A percentile compares a stretch with the other conserved stretches of the same genome.
Conservation (phyloP, 2,888 invertebrate species). For the Heliconius charithonia region DNA sequence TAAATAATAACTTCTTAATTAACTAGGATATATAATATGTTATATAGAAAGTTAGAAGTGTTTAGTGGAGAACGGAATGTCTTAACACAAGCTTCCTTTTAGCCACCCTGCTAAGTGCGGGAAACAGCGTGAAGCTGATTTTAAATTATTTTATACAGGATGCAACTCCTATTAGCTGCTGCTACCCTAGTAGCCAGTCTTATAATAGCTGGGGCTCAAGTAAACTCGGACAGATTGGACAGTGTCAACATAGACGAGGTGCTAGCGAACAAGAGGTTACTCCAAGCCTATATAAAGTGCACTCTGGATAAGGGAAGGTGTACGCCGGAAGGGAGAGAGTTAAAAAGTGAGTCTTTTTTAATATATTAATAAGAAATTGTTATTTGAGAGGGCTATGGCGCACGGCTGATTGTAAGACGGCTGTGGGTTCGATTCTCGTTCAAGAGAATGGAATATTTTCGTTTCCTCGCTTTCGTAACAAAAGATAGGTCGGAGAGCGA, state of each 20-base stretch:
- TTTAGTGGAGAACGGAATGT: no score
- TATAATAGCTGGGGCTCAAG: conserved; percentile 48
- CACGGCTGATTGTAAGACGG: not conserved
- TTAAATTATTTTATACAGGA: conserved; percentile 50
- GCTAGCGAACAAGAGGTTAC: conserved; percentile 85
- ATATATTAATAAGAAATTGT: not conserved
- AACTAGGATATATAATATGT: conserved; percentile 53
- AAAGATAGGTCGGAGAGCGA: not conserved
- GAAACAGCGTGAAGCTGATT: no score
- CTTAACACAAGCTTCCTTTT: no score
- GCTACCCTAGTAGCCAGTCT: conserved; percentile 51
- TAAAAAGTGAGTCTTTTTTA: conserved; percentile 84
- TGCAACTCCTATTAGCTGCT: conserved; percentile 57
- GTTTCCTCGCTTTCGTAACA: not conserved
- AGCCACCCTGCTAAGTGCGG: no score
- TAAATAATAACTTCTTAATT: not conserved
- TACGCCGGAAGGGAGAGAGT: conserved; percentile 87
- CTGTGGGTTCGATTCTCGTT: not conserved
- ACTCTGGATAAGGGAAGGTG: conserved; percentile 86
- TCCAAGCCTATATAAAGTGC: conserved; percentile 88
- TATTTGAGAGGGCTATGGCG: not conserved
- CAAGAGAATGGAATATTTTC: not conserved
- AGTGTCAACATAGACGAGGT: conserved; percentile 88
- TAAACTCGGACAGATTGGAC: conserved; percentile 87
- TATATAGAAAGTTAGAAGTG: not conserved